A percentile compares a stretch with the other conserved stretches of the same genome.
Conservation (phyloP, 2,888 invertebrate species). For the Poecilus cupreus region DNA sequence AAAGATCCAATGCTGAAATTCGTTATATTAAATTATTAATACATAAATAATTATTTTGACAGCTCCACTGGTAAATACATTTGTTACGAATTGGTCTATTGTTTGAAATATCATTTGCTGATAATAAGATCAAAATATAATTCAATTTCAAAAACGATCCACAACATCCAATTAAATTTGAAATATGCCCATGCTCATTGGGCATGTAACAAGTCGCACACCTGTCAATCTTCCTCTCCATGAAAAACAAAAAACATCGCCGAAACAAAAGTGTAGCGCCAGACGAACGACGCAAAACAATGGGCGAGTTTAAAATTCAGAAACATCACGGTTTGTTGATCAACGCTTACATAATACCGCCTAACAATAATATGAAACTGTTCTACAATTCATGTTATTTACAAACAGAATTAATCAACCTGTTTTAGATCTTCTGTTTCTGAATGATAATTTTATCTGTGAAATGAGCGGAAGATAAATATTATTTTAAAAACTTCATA, state of each 20-base stretch:
- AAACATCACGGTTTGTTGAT: slow-evolving; percentile 24
- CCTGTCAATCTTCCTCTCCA: slow-evolving; percentile 31
- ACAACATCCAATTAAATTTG: slow-evolving; percentile 40
- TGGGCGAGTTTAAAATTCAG: slow-evolving; percentile 25
- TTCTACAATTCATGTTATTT: not conserved
- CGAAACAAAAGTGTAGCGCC: slow-evolving; percentile 15
- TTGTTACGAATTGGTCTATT: too few relatives aligned
- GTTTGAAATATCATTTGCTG: too few relatives aligned
- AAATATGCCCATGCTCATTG: not conserved
- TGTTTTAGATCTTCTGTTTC: not conserved
- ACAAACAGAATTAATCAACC: not conserved
- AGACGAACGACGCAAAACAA: slow-evolving; percentile 11
- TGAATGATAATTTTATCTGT: not conserved
- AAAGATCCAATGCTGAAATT: too few relatives aligned
- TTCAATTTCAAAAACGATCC: not conserved
- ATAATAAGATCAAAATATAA: too few relatives aligned
- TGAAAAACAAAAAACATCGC: slow-evolving; percentile 3
- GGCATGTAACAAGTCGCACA: slow-evolving; percentile 18
- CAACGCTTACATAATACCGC: not conserved
- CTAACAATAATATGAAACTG: not conserved
- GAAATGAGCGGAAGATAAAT: too few relatives aligned
- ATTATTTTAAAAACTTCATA: too few relatives aligned
- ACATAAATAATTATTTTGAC: too few relatives aligned
- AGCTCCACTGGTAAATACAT: too few relatives aligned
- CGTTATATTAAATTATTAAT: too few relatives aligned